Conservation (phyloP, 2,888 invertebrate species). For the Lycia hirtaria region DNA sequence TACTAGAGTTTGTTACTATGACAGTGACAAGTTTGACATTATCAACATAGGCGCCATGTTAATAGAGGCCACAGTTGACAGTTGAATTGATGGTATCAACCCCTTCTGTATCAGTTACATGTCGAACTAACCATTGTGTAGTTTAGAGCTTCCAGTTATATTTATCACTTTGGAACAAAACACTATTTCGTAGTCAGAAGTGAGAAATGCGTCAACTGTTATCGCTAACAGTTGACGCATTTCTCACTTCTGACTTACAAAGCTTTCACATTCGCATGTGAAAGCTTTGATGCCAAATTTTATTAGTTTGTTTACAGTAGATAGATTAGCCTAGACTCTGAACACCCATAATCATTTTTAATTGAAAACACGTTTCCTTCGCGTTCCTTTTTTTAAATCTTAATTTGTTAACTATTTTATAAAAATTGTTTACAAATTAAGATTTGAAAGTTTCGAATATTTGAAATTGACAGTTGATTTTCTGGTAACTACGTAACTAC, state of each 20-base stretch:
- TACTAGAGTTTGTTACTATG: background rate
- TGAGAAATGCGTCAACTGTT: constrained; percentile 1
- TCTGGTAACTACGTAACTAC: too few relatives aligned
- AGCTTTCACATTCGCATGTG: background rate
- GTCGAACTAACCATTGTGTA: constrained; percentile 11
- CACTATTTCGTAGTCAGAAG: constrained; percentile 3
- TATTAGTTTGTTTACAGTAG: background rate
- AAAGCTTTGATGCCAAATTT: background rate
- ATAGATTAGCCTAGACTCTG: background rate
- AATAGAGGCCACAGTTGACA: constrained; percentile 4
- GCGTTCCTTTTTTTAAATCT: too few relatives aligned
- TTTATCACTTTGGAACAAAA: constrained; percentile 18
- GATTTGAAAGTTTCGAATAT: too few relatives aligned
- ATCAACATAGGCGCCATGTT: background rate
- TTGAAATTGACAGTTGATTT: too few relatives aligned
- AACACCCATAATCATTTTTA: background rate
- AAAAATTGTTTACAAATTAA: too few relatives aligned
- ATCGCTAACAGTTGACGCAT: too few relatives aligned
- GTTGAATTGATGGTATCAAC: background rate
- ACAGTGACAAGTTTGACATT: constrained; percentile 9
- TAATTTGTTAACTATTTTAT: too few relatives aligned
- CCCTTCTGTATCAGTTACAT: background rate
- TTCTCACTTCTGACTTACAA: background rate
- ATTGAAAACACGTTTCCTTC: background rate
- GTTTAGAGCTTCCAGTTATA: background rate